These are phyloP conservation scores for Diadumene lineata DNA, from an alignment of 92 coral and sea anemone genomes.

Conservation along the genomic window DNA sequence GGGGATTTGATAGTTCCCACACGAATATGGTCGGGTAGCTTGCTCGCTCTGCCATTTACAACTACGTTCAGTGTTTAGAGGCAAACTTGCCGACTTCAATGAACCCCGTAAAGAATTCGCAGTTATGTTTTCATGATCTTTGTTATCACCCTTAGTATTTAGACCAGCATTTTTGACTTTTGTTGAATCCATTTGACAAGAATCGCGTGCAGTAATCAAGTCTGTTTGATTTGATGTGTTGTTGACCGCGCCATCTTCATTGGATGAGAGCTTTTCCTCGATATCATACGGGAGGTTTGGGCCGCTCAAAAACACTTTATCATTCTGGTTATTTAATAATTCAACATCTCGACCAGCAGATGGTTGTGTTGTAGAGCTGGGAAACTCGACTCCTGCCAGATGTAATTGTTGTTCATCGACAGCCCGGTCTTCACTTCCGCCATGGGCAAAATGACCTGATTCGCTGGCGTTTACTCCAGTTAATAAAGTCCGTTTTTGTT, in stretches of 20 bases:
- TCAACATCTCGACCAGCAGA: slow-evolving; percentile 68
- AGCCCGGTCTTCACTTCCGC: slow-evolving; percentile 72
- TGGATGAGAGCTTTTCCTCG: slow-evolving; percentile 57
- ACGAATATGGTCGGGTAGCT: slow-evolving; percentile 16
- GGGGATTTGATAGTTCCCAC: slow-evolving; percentile 35
- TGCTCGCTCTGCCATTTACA: slow-evolving; percentile 35
- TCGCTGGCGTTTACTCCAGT: slow-evolving; percentile 18
- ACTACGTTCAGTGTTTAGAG: slow-evolving; percentile 4
- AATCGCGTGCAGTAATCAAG: slow-evolving; percentile 26
- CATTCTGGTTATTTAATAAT: slow-evolving; percentile 78
- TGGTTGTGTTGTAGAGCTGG: slow-evolving; percentile 37
- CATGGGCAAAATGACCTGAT: slow-evolving; percentile 16
- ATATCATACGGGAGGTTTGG: slow-evolving; percentile 49
- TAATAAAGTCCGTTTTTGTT: slow-evolving; percentile 2
- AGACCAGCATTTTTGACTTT: slow-evolving; percentile 8
- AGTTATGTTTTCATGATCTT: slow-evolving; percentile 4
- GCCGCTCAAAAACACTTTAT: slow-evolving; percentile 50
- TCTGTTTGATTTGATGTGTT: slow-evolving; percentile 35
- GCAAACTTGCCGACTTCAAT: slow-evolving; percentile 21
- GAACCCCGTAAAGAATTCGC: slow-evolving; percentile 21
- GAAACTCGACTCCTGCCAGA: slow-evolving; percentile 37
- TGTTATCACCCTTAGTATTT: background rate
- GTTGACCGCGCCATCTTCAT: slow-evolving; percentile 48
- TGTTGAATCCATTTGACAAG: slow-evolving; percentile 19
- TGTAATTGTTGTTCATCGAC: slow-evolving; percentile 35